phyloP scores from a whole-genome alignment of 2,888 invertebrate genomes.

The Chloromyia formosa region DNA sequence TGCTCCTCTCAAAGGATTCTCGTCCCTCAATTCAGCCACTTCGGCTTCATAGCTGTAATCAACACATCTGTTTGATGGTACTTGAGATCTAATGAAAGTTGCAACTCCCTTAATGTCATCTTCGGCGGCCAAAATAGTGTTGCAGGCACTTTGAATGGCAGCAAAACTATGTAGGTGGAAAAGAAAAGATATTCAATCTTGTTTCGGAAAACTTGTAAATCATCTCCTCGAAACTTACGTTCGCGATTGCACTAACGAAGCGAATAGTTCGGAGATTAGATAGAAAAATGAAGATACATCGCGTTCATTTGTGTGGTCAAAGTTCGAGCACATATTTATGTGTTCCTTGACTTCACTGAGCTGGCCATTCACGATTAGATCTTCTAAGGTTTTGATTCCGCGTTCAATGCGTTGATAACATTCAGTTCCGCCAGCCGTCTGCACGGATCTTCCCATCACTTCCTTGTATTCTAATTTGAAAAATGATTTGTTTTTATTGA shows the following conservation, averaged over 20 bases:
- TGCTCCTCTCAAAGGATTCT: not conserved
- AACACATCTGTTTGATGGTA: conserved; percentile 51
- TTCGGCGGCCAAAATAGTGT: conserved; percentile 42
- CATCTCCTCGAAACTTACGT: conserved; percentile 54
- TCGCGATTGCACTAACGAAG: conserved; percentile 58
- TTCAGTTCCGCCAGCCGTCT: conserved; percentile 56
- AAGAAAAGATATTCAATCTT: too few relatives aligned
- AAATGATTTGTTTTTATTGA: not conserved
- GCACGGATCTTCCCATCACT: conserved; percentile 59
- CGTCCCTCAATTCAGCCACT: conserved; percentile 23
- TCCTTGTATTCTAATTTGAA: conserved; percentile 60
- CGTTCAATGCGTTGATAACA: conserved; percentile 59
- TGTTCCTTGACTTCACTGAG: conserved; percentile 57
- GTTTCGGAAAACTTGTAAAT: not conserved
- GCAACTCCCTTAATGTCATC: conserved; percentile 57
- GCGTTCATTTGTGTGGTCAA: conserved; percentile 57
- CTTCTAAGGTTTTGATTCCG: conserved; percentile 58
- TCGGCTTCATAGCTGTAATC: conserved; percentile 54
- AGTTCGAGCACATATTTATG: conserved; percentile 58
- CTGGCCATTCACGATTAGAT: conserved; percentile 55
- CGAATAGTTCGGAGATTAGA: conserved; percentile 57
- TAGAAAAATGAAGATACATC: conserved; percentile 60
- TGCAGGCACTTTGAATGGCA: conserved; percentile 28
- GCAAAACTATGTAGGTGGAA: not conserved
- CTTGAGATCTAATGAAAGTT: conserved; percentile 52